A percentile compares a stretch with the other conserved stretches of the same genome.
These are phyloP conservation scores for Bubalus kerabau DNA, from an alignment of 2,113 vertebrate genomes.

Conservation along the genomic window DNA sequence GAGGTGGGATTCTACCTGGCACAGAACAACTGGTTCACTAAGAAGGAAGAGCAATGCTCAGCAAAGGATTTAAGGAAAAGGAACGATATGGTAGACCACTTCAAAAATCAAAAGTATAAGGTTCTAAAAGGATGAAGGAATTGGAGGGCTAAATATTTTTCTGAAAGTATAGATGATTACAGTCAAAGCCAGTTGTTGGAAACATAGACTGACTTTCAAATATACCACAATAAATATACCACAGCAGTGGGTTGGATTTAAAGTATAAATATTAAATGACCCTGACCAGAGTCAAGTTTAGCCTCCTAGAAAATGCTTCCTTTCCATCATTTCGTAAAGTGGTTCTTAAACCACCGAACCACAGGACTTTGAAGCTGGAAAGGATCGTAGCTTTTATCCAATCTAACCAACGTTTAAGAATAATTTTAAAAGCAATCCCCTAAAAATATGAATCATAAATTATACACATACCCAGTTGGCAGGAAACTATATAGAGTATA, in stretches of 20 bases:
- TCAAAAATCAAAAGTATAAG: not conserved
- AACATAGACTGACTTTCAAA: constrained; percentile 30
- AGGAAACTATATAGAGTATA: not conserved
- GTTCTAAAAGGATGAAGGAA: not conserved
- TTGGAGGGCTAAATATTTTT: not conserved
- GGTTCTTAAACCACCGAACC: constrained; percentile 33
- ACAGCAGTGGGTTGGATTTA: not conserved
- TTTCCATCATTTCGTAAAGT: constrained; percentile 19
- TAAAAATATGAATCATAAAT: constrained; percentile 37
- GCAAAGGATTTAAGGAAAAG: not conserved
- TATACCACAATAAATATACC: not conserved
- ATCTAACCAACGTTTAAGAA: constrained; percentile 10
- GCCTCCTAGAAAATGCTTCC: constrained; percentile 43
- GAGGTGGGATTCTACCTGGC: not conserved
- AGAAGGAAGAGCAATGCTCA: not conserved
- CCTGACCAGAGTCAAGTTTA: constrained; percentile 24
- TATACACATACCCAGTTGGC: not conserved
- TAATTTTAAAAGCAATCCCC: constrained; percentile 33
- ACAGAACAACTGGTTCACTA: not conserved
- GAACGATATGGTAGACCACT: not conserved
- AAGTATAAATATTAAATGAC: constrained; percentile 51
- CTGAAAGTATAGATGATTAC: not conserved
- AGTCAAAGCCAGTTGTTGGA: not conserved
- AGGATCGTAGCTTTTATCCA: not conserved
- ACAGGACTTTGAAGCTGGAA: not conserved